Conservation (phyloP, 2,113 vertebrate genomes). For the Genyomyrus donnyi region DNA sequence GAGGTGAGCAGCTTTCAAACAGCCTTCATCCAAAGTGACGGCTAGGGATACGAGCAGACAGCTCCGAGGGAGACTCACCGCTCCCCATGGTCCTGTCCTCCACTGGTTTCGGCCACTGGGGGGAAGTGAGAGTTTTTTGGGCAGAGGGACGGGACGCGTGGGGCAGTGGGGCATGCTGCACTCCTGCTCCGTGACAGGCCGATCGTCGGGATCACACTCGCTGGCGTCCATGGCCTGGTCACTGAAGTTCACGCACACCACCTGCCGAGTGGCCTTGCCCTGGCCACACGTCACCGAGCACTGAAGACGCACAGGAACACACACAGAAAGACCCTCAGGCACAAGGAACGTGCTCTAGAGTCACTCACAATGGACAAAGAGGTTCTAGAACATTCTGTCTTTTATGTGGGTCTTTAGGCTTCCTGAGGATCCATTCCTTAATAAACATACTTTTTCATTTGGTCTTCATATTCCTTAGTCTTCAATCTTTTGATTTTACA, state of each 20-base stretch:
- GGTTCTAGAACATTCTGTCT: neutral
- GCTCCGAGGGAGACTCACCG: constrained; percentile 65
- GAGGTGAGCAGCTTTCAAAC: neutral
- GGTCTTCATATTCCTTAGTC: neutral
- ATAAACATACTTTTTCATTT: neutral
- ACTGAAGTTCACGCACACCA: constrained; percentile 81
- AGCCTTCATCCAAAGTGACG: neutral
- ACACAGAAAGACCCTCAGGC: constrained; percentile 2
- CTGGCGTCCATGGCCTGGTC: constrained; percentile 75
- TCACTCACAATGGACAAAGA: constrained; percentile 1
- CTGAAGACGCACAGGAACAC: constrained; percentile 48
- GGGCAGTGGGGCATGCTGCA: constrained; percentile 87
- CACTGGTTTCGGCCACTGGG: constrained; percentile 68
- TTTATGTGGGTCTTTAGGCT: neutral
- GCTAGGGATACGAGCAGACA: neutral
- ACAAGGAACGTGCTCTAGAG: neutral
- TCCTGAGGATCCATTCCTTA: neutral
- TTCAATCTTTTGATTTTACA: neutral
- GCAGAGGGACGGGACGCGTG: constrained; percentile 57
- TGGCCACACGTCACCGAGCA: constrained; percentile 94
- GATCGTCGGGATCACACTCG: constrained; percentile 83
- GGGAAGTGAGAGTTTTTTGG: constrained; percentile 51
- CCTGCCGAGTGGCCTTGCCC: constrained; percentile 83
- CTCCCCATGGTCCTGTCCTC: constrained; percentile 95
- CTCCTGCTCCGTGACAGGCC: constrained; percentile 79